These are phyloP conservation scores for Penaeus vannamei DNA, from an alignment of 1,140 invertebrate species.

Conservation along the genomic window DNA sequence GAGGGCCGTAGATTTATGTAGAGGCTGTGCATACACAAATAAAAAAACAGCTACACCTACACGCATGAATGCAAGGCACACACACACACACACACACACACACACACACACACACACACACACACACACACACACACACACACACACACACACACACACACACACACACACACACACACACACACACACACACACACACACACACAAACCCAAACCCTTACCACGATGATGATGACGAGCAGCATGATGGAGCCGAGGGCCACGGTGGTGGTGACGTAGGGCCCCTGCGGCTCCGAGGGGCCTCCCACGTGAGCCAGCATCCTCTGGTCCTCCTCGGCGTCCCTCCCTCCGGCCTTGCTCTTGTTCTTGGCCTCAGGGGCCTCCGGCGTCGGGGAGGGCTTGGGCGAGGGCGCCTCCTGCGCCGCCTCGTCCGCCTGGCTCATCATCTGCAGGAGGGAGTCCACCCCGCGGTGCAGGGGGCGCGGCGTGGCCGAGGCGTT, in stretches of 20 bases:
- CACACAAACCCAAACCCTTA: constrained; percentile 4
- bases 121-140: too few species aligned
- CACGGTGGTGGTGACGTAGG: constrained; percentile 50
- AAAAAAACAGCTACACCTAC: too few species aligned
- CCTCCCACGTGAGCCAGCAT: constrained; percentile 44
- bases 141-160: too few species aligned
- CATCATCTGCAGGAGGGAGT: constrained; percentile 46
- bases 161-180: not conserved
- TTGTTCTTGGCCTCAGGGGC: not conserved
- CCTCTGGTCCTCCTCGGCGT: constrained; percentile 35
- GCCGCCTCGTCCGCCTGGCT: constrained; percentile 23
- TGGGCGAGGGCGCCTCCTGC: not conserved
- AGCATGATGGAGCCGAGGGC: constrained; percentile 65
- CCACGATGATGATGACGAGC: constrained; percentile 62
- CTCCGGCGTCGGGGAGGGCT: not conserved
- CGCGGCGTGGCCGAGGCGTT: not conserved
- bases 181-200: not conserved
- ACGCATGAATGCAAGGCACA: too few species aligned
- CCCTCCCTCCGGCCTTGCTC: not conserved
- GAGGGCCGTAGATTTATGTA: too few species aligned
- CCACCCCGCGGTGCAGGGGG: not conserved
- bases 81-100: too few species aligned
- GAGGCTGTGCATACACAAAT: too few species aligned
- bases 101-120: too few species aligned
- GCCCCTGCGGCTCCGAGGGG: not conserved